phyloP scores from a whole-genome alignment of 1,140 invertebrate genomes.

The Macrobrachium rosenbergii region DNA sequence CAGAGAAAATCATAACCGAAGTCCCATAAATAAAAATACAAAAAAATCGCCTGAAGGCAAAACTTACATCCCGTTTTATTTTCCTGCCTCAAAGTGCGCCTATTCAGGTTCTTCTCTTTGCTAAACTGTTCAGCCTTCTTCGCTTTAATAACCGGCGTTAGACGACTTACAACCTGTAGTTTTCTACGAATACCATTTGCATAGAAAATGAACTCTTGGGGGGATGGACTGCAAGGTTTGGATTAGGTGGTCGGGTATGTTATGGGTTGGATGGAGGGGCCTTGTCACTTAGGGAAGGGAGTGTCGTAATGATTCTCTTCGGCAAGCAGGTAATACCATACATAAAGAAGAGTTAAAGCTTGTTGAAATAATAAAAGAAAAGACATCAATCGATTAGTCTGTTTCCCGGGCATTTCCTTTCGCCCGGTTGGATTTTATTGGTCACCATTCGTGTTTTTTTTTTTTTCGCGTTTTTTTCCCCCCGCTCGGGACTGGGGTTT shows the following conservation, averaged over 20 bases:
- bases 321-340: too few relatives aligned
- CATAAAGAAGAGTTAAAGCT: too few relatives aligned
- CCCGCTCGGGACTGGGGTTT: too few relatives aligned
- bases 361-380: too few relatives aligned
- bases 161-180: background rate
- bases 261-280: background rate
- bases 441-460: too few relatives aligned
- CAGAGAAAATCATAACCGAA: too few relatives aligned
- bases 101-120: background rate
- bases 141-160: conserved; percentile 17
- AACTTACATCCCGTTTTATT: background rate
- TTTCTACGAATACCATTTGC: conserved; percentile 21
- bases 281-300: background rate
- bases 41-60: background rate
- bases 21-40: background rate
- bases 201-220: conserved; percentile 13
- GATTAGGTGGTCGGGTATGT: background rate
- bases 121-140: conserved; percentile 10
- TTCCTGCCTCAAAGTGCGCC: background rate
- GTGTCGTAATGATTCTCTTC: too few relatives aligned
- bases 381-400: too few relatives aligned
- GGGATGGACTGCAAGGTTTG: background rate
- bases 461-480: too few relatives aligned
- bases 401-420: too few relatives aligned
- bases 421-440: too few relatives aligned